Percentiles rank a stretch among this genome's conserved stretches.
Conservation (phyloP, 2,113 vertebrate genomes). For the Uria lomvia region DNA sequence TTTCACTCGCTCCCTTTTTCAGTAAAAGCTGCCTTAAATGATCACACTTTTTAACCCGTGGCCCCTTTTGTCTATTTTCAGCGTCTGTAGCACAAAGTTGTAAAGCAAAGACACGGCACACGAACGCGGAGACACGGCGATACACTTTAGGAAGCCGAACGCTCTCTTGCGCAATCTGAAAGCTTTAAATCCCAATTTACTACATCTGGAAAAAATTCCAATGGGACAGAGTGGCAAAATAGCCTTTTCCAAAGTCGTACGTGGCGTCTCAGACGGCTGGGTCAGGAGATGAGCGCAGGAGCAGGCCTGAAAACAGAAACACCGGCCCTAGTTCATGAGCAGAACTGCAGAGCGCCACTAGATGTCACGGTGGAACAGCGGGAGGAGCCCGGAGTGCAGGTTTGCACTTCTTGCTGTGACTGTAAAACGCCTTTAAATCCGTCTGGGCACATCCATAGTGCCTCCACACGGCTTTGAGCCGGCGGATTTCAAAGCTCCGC, state of each 20-base stretch:
- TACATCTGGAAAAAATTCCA: neutral
- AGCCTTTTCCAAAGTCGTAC: neutral
- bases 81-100: neutral
- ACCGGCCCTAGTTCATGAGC: neutral
- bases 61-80: neutral
- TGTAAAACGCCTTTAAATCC: neutral
- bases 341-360: conserved; percentile 5
- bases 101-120: neutral
- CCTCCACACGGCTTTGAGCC: neutral
- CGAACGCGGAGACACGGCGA: rapidly evolving
- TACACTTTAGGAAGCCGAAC: rapidly evolving
- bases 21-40: neutral
- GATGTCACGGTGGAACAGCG: conserved; percentile 50
- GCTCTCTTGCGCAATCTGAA: neutral
- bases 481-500: neutral
- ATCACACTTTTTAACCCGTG: neutral
- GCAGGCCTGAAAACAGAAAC: neutral
- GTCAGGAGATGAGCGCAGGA: neutral
- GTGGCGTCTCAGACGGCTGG: rapidly evolving
- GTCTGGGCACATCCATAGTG: neutral
- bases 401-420: neutral
- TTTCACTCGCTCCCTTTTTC: neutral
- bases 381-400: neutral
- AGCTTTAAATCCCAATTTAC: neutral
- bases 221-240: neutral